Conservation (phyloP, 1,140 invertebrate species). For the Mylabris phalerata region DNA sequence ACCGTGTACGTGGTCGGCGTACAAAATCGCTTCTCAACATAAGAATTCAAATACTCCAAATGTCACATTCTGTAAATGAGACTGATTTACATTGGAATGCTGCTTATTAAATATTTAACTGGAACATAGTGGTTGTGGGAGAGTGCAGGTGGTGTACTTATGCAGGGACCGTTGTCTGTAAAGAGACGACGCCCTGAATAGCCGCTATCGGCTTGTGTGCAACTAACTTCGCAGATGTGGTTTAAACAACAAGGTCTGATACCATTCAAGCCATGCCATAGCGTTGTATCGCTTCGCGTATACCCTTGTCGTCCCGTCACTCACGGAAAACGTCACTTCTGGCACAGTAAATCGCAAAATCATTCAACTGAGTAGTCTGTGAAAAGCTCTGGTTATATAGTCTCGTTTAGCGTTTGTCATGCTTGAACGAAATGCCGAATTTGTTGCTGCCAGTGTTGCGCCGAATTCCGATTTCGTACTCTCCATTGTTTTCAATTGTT, state of each 20-base stretch:
- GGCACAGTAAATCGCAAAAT: slow-evolving; percentile 36
- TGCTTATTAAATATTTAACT: slow-evolving; percentile 39
- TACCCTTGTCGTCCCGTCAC: slow-evolving; percentile 25
- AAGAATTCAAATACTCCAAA: slow-evolving; percentile 40
- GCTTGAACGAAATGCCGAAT: slow-evolving; percentile 23
- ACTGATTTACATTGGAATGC: slow-evolving; percentile 41
- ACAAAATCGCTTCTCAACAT: slow-evolving; percentile 27
- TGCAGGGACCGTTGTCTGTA: slow-evolving; percentile 2
- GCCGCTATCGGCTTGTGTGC: slow-evolving; percentile 26
- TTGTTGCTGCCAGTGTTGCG: slow-evolving; percentile 13
- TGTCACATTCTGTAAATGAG: slow-evolving; percentile 39
- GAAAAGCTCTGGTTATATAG: slow-evolving; percentile 29
- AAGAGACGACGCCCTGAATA: slow-evolving; percentile 5
- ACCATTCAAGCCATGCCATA: slow-evolving; percentile 27
- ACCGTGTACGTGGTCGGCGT: slow-evolving; percentile 34
- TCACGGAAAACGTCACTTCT: slow-evolving; percentile 35
- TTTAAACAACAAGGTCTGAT: slow-evolving; percentile 33
- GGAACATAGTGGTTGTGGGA: neutral
- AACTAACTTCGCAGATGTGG: slow-evolving; percentile 33
- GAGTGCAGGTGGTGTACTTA: slow-evolving; percentile 7
- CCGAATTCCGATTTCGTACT: slow-evolving; percentile 9
- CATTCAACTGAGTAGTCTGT: slow-evolving; percentile 31
- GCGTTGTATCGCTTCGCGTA: slow-evolving; percentile 16
- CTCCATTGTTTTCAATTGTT: slow-evolving; percentile 16
- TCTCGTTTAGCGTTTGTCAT: slow-evolving; percentile 26